These are phyloP conservation scores for Margarornis squamiger DNA, from an alignment of 2,797 vertebrate genomes.

Conservation along the genomic window DNA sequence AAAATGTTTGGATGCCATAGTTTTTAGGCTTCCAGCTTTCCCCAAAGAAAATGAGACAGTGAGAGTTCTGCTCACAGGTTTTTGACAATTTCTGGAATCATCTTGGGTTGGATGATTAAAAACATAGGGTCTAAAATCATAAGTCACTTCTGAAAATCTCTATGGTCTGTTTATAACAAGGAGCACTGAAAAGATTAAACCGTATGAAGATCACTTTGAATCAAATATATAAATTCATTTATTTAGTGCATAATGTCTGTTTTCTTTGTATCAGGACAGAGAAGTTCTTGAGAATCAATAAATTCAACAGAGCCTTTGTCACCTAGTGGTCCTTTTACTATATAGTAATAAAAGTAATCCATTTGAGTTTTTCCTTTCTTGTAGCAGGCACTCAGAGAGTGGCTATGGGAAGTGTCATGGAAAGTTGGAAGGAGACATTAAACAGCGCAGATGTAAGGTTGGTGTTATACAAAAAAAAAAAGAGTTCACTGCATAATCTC, in stretches of 20 bases:
- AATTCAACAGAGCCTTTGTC: background rate
- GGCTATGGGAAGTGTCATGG: background rate
- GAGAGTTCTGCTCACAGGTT: background rate
- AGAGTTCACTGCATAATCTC: background rate
- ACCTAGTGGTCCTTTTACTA: background rate
- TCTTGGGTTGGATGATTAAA: background rate
- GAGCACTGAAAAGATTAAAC: background rate
- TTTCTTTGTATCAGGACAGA: background rate
- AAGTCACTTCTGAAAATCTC: background rate
- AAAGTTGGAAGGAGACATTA: background rate
- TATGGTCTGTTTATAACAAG: background rate
- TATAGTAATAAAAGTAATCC: background rate
- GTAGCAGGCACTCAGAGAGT: background rate
- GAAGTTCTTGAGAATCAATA: background rate
- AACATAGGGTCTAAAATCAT: background rate
- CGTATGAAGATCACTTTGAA: fast-evolving
- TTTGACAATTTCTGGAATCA: background rate
- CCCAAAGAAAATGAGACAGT: background rate
- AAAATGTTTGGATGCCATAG: background rate
- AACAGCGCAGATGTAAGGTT: slow-evolving; percentile 14
- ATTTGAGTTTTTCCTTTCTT: background rate
- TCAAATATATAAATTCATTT: background rate
- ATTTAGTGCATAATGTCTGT: background rate
- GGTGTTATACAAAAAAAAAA: background rate
- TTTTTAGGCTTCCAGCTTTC: background rate